Percentiles rank a stretch among this genome's conserved stretches.
These are phyloP conservation scores for Drosophila parvula DNA, from an alignment of 1,140 invertebrate genomes.

Conservation along the genomic window DNA sequence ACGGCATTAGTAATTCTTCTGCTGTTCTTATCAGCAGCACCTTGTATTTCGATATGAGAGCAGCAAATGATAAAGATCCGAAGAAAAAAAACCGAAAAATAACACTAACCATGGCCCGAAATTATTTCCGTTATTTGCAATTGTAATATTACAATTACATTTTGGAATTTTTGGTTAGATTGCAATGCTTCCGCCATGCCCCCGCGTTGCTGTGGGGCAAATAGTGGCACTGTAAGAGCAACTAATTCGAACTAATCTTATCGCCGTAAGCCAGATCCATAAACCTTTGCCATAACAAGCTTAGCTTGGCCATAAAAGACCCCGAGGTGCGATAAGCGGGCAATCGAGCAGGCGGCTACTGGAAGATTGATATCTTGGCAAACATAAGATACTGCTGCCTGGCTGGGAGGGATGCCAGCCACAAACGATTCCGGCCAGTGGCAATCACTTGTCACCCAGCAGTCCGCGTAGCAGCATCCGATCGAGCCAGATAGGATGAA, in stretches of 20 bases:
- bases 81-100: not conserved
- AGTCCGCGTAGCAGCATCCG: slow-evolving; percentile 21
- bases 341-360: slow-evolving; percentile 38
- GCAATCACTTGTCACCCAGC: slow-evolving; percentile 36
- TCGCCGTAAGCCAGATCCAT: slow-evolving; percentile 21
- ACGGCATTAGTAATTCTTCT: slow-evolving; percentile 30
- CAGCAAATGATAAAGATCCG: slow-evolving; percentile 18
- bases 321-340: slow-evolving; percentile 39
- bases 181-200: not conserved
- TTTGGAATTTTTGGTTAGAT: slow-evolving; percentile 6
- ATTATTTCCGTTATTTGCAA: slow-evolving; percentile 22
- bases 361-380: slow-evolving; percentile 38
- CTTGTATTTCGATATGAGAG: slow-evolving; percentile 34
- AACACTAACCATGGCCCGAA: not conserved
- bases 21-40: slow-evolving; percentile 35
- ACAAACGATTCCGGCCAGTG: slow-evolving; percentile 3
- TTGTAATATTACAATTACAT: slow-evolving; percentile 42
- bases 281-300: slow-evolving; percentile 53
- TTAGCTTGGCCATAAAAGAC: slow-evolving; percentile 53
- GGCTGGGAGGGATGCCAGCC: not conserved
- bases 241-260: slow-evolving; percentile 35
- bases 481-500: not conserved
- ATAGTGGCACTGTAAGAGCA: not conserved
- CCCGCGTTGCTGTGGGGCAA: not conserved
- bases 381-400: not conserved